Conservation (phyloP, 2,888 invertebrate genomes). For the Dryocosmus kuriphilus region DNA sequence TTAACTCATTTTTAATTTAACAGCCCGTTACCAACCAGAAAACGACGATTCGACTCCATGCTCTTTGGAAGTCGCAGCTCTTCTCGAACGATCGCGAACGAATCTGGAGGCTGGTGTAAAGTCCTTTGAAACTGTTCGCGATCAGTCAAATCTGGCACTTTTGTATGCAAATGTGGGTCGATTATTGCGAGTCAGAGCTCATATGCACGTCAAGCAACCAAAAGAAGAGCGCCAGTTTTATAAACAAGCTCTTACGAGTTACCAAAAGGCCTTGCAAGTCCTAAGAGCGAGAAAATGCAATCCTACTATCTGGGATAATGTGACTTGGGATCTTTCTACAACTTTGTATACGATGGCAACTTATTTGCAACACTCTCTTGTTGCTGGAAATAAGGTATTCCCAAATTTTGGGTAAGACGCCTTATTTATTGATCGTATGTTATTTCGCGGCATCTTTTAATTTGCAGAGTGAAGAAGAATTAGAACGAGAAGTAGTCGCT, state of each 20-base stretch:
- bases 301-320: slow-evolving; percentile 87
- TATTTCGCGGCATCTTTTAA: neutral
- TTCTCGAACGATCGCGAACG: slow-evolving; percentile 79
- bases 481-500: slow-evolving; percentile 86
- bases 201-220: slow-evolving; percentile 79
- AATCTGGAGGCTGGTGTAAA: slow-evolving; percentile 85
- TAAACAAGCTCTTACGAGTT: slow-evolving; percentile 85
- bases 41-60: slow-evolving; percentile 47
- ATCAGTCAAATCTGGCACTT: slow-evolving; percentile 88
- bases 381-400: slow-evolving; percentile 69
- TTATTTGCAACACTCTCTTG: slow-evolving; percentile 86
- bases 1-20: slow-evolving; percentile 37
- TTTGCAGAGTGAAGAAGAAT: slow-evolving; percentile 80
- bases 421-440: neutral
- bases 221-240: slow-evolving; percentile 83
- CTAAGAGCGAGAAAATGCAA: slow-evolving; percentile 83
- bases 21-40: slow-evolving; percentile 68
- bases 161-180: slow-evolving; percentile 90
- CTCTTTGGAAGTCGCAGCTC: slow-evolving; percentile 55
- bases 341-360: slow-evolving; percentile 89
- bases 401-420: neutral
- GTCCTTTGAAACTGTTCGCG: slow-evolving; percentile 85
- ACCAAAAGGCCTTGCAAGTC: slow-evolving; percentile 84
- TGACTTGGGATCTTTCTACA: slow-evolving; percentile 92
- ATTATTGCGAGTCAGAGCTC: slow-evolving; percentile 88